These are phyloP conservation scores for Heliopora coerulea DNA, from an alignment of 92 coral and sea anemone genomes.

Conservation along the genomic window DNA sequence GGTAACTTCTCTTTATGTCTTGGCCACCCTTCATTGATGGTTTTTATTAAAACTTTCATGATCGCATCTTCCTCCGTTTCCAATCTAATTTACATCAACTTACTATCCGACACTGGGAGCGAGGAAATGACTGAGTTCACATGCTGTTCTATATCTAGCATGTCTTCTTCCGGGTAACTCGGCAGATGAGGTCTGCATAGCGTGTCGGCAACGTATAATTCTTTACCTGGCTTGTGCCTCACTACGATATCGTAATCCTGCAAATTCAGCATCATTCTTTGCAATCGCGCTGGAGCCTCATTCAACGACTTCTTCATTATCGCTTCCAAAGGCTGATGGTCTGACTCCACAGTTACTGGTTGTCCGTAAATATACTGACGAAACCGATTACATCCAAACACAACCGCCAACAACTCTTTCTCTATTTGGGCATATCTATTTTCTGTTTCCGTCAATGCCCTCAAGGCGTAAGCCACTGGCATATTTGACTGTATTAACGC, in stretches of 20 bases:
- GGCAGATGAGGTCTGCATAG: constrained; percentile 57
- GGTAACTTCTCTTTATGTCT: constrained; percentile 13
- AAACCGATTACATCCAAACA: constrained; percentile 18
- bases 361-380: constrained; percentile 15
- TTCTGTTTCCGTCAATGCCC: constrained; percentile 5
- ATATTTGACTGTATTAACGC: not conserved
- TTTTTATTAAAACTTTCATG: constrained; percentile 22
- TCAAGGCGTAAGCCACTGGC: constrained; percentile 9
- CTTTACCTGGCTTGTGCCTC: constrained; percentile 17
- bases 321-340: constrained; percentile 21
- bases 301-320: not conserved
- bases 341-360: not conserved
- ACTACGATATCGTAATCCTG: constrained; percentile 14
- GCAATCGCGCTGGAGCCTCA: constrained; percentile 6
- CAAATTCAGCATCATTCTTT: not conserved
- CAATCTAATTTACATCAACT: not conserved
- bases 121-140: not conserved
- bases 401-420: constrained; percentile 21
- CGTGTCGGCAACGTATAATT: constrained; percentile 55
- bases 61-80: constrained; percentile 8
- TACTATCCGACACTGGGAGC: not conserved
- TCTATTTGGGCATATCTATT: not conserved
- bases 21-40: constrained; percentile 39
- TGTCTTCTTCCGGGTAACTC: constrained; percentile 38
- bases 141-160: not conserved